phyloP scores from a whole-genome alignment of 2,888 invertebrate genomes.

The Subacronicta megacephala region DNA sequence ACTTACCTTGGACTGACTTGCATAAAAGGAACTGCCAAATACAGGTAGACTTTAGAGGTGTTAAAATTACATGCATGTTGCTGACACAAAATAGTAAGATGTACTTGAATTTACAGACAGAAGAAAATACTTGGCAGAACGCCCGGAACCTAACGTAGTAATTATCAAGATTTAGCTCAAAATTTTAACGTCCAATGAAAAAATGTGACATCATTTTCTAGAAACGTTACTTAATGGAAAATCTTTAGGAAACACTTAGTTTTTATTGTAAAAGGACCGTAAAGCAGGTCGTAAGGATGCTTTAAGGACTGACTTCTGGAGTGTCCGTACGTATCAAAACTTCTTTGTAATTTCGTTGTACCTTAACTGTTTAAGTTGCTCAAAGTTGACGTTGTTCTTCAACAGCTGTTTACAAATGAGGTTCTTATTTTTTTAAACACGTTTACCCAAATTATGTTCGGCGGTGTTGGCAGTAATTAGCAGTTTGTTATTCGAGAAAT shows the following conservation, averaged over 20 bases:
- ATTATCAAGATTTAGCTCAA: slow-evolving; percentile 66
- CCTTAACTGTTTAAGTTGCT: slow-evolving; percentile 3
- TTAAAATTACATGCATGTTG: slow-evolving; percentile 19
- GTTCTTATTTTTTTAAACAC: slow-evolving; percentile 19
- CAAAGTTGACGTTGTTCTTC: slow-evolving; percentile 12
- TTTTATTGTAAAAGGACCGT: slow-evolving; percentile 33
- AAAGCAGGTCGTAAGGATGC: slow-evolving; percentile 22
- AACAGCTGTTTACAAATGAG: slow-evolving; percentile 18
- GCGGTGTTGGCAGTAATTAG: slow-evolving; percentile 19
- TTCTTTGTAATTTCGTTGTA: slow-evolving; percentile 3
- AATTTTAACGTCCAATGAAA: slow-evolving; percentile 64
- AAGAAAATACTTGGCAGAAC: slow-evolving; percentile 53
- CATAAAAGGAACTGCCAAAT: slow-evolving; percentile 21
- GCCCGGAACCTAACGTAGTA: slow-evolving; percentile 64
- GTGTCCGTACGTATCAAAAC: slow-evolving; percentile 6
- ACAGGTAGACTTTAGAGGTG: neutral
- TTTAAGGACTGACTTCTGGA: slow-evolving; percentile 30
- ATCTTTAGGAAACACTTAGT: slow-evolving; percentile 37
- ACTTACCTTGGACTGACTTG: slow-evolving; percentile 29
- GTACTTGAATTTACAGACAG: slow-evolving; percentile 36
- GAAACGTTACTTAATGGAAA: slow-evolving; percentile 26
- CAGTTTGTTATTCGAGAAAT: slow-evolving; percentile 33
- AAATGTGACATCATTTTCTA: slow-evolving; percentile 48
- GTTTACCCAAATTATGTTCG: slow-evolving; percentile 9
- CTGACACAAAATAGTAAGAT: slow-evolving; percentile 25